Evolutionary conservation across 2,113 vertebrate species (phyloP).

Genomic region (Xiphophorus couchianus): DNA sequence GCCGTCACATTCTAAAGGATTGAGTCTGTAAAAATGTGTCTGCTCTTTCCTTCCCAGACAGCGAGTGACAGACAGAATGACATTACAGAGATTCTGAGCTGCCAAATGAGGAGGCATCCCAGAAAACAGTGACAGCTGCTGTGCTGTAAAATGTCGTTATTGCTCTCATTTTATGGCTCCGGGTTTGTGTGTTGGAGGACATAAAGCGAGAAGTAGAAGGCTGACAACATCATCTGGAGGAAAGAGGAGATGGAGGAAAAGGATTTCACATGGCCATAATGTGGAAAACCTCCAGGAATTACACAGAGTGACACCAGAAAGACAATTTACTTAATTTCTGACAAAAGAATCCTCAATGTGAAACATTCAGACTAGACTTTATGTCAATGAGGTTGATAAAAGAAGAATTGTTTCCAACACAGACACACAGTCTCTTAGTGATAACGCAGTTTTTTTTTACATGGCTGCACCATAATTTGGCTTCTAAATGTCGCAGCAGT

Average conservation of each 20-base stretch:
- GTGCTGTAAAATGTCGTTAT: constrained; percentile 54
- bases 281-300: too few relatives aligned
- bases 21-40: constrained; percentile 26
- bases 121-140: constrained; percentile 61
- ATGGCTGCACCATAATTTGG: constrained; percentile 23
- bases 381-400: too few relatives aligned
- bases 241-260: neutral
- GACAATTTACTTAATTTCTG: too few relatives aligned
- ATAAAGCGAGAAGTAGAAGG: constrained; percentile 24
- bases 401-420: too few relatives aligned
- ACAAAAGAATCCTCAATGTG: too few relatives aligned
- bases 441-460: constrained; percentile 23
- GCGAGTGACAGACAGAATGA: constrained; percentile 41
- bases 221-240: constrained; percentile 26
- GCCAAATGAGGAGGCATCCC: constrained; percentile 42
- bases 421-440: neutral
- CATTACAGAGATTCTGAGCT: constrained; percentile 37
- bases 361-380: too few relatives aligned
- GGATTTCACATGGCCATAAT: constrained; percentile 2
- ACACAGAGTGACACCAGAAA: too few relatives aligned
- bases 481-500: constrained; percentile 12
- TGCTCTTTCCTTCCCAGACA: constrained; percentile 42
- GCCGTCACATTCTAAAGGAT: constrained; percentile 11
- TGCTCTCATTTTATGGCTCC: constrained; percentile 36
- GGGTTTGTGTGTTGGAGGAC: constrained; percentile 35